Percentiles rank a stretch among this genome's conserved stretches.
Evolutionary conservation across 2,888 invertebrate genomes (phyloP).

Genomic region (Leptopilina myrica): DNA sequence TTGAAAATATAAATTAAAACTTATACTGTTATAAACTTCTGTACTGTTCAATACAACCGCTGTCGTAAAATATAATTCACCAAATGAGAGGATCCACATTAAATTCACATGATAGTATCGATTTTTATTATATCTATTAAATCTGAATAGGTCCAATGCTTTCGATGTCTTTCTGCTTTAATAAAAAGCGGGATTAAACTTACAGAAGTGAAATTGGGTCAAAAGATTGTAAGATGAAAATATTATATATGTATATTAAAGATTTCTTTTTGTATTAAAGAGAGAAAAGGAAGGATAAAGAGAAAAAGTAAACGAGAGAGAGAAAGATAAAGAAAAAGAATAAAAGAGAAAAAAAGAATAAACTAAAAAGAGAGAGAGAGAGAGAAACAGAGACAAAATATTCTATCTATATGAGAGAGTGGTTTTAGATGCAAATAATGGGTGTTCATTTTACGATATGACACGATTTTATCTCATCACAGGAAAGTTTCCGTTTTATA

Average conservation of each 20-base stretch:
- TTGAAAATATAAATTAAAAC: too few relatives aligned
- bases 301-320: too few relatives aligned
- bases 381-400: neutral
- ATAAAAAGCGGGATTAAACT: neutral
- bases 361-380: too few relatives aligned
- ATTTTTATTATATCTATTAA: conserved; percentile 1
- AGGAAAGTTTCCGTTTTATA: neutral
- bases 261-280: neutral
- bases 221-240: neutral
- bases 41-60: neutral
- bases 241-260: conserved; percentile 2
- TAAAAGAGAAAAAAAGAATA: too few relatives aligned
- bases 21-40: too few relatives aligned
- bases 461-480: conserved; percentile 3
- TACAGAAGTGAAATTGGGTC: conserved; percentile 1
- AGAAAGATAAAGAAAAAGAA: too few relatives aligned
- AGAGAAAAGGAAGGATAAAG: too few relatives aligned
- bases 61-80: neutral
- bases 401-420: neutral
- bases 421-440: conserved; percentile 14
- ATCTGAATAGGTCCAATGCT: neutral
- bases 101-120: neutral
- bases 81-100: neutral
- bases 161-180: neutral
- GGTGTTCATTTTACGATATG: neutral